Percentiles rank a stretch among this genome's conserved stretches.
phyloP scores from a whole-genome alignment of 2,113 vertebrate species.

The Edolisoma coerulescens region DNA sequence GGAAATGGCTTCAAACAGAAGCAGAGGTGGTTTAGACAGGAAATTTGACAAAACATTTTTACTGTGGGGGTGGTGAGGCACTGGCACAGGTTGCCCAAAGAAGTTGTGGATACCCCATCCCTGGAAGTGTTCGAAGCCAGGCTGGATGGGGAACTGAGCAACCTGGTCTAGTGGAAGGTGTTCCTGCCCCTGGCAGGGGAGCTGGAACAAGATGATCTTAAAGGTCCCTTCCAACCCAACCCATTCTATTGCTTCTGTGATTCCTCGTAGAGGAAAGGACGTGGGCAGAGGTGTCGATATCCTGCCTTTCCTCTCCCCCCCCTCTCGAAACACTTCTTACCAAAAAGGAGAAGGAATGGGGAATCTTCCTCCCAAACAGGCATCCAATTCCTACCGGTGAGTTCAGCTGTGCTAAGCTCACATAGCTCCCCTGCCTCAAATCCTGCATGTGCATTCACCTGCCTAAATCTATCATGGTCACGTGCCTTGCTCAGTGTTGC shows the following conservation, averaged over 20 bases:
- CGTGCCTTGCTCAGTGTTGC: not conserved
- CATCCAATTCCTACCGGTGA: not conserved
- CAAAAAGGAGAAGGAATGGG: not conserved
- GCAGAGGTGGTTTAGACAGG: not conserved
- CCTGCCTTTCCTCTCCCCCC: not conserved
- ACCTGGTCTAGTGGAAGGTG: not conserved
- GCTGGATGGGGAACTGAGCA: not conserved
- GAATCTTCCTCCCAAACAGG: not conserved
- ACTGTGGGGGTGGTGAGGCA: not conserved
- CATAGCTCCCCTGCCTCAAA: not conserved
- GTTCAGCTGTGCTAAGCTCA: not conserved
- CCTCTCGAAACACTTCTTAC: not conserved
- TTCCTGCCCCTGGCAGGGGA: not conserved
- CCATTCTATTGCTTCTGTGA: not conserved
- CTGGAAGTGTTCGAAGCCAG: not conserved
- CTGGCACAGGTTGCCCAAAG: not conserved
- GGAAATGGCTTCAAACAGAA: not conserved
- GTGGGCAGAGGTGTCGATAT: not conserved
- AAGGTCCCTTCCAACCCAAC: not conserved
- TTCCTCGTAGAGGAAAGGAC: rapidly evolving
- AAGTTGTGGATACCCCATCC: not conserved
- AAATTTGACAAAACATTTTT: not conserved
- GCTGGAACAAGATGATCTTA: not conserved
- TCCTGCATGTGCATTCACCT: rapidly evolving
- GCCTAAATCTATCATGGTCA: not conserved